Conservation (phyloP, 2,797 vertebrate genomes). For the Neosilurus hyrtlii region DNA sequence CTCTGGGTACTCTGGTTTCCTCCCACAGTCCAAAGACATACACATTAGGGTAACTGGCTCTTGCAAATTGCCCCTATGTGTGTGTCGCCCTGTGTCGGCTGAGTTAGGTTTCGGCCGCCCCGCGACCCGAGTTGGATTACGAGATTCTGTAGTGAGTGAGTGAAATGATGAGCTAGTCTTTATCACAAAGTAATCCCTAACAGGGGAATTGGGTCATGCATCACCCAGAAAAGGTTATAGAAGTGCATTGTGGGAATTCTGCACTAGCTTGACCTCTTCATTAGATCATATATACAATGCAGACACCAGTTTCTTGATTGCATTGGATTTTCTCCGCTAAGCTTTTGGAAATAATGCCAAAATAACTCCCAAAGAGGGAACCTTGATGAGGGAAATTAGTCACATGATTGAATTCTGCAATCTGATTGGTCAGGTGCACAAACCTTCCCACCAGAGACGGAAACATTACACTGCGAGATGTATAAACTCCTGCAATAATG, state of each 20-base stretch:
- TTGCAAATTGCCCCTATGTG: no score
- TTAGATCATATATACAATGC: neutral
- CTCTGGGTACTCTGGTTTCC: no score
- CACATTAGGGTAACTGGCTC: no score
- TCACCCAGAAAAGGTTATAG: no score
- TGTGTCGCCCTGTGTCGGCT: no score
- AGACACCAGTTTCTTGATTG: neutral
- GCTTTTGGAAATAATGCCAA: neutral
- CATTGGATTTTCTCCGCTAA: constrained; percentile 1
- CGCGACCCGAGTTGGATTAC: no score
- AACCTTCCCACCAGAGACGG: neutral
- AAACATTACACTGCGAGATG: neutral
- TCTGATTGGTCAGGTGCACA: constrained; percentile 17
- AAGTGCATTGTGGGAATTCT: constrained; percentile 2
- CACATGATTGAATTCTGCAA: neutral
- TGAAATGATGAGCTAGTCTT: no score
- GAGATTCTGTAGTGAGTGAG: no score
- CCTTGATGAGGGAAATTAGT: neutral
- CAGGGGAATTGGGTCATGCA: no score
- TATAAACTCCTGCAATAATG: neutral
- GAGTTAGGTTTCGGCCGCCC: no score
- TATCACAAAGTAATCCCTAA: no score
- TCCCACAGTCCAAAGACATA: no score
- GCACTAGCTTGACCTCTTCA: neutral
- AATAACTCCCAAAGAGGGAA: neutral